Conservation (phyloP, 2,113 vertebrate genomes). For the Sula dactylatra region DNA sequence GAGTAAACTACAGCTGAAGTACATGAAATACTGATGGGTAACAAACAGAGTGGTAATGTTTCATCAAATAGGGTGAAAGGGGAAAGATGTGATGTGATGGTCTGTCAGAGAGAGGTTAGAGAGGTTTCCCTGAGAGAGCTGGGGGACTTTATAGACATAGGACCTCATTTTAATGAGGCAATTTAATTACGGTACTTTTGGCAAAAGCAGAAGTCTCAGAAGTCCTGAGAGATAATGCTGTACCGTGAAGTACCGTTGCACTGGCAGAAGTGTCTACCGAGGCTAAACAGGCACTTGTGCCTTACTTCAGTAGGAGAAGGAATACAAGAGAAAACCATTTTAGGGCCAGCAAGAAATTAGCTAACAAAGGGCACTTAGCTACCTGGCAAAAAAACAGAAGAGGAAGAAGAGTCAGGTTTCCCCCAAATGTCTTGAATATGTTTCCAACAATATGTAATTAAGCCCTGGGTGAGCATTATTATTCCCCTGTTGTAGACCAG, state of each 20-base stretch:
- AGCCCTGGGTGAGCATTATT: neutral
- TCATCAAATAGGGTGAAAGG: neutral
- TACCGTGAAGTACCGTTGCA: neutral
- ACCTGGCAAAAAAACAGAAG: neutral
- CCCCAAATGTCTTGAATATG: neutral
- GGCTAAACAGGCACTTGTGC: neutral
- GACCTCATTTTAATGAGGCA: neutral
- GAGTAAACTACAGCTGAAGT: neutral
- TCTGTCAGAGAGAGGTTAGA: neutral
- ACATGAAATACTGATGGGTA: neutral
- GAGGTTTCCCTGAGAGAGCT: neutral
- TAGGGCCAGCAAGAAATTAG: neutral
- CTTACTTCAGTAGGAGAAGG: neutral
- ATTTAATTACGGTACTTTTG: neutral
- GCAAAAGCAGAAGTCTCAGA: neutral
- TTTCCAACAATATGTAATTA: neutral
- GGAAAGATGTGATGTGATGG: neutral
- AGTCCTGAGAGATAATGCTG: neutral
- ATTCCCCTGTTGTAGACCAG: neutral
- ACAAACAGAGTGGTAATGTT: neutral
- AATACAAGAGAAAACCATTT: neutral
- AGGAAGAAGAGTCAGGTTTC: neutral
- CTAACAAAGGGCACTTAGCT: neutral
- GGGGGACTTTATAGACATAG: neutral
- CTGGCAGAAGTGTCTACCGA: neutral